Evolutionary conservation across 2,797 vertebrate genomes (phyloP).

Genomic region (Phrynocephalus forsythii): DNA sequence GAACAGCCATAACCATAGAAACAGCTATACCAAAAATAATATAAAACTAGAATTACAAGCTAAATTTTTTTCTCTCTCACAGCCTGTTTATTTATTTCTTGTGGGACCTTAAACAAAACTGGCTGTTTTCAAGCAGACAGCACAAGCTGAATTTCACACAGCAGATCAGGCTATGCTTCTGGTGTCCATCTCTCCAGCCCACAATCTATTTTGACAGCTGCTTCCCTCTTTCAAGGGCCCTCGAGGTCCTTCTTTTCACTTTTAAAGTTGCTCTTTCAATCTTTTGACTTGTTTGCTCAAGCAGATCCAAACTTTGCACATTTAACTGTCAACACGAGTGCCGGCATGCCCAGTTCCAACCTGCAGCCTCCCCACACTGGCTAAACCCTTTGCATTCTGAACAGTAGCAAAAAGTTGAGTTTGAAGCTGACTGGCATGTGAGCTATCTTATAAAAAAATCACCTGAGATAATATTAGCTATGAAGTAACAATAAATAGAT

Average conservation of each 20-base stretch:
- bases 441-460: background rate
- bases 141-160: slow-evolving; percentile 5
- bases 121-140: background rate
- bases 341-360: background rate
- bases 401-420: background rate
- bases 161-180: background rate
- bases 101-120: background rate
- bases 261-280: slow-evolving; percentile 21
- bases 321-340: background rate
- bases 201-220: slow-evolving; percentile 4
- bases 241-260: slow-evolving; percentile 24
- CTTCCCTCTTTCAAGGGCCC: slow-evolving; percentile 6
- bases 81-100: slow-evolving; percentile 18
- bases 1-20: slow-evolving; percentile 48
- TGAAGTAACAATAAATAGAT: background rate
- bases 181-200: slow-evolving; percentile 8
- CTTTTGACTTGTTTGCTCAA: slow-evolving; percentile 45
- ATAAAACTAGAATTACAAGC: slow-evolving; percentile 21
- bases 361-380: background rate
- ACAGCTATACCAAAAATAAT: background rate
- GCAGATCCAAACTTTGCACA: slow-evolving; percentile 4
- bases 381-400: background rate
- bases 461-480: background rate
- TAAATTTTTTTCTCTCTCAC: background rate
- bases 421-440: background rate